These are phyloP conservation scores for Drosophila busckii DNA, from an alignment of 1,140 invertebrate species.

Conservation along the genomic window DNA sequence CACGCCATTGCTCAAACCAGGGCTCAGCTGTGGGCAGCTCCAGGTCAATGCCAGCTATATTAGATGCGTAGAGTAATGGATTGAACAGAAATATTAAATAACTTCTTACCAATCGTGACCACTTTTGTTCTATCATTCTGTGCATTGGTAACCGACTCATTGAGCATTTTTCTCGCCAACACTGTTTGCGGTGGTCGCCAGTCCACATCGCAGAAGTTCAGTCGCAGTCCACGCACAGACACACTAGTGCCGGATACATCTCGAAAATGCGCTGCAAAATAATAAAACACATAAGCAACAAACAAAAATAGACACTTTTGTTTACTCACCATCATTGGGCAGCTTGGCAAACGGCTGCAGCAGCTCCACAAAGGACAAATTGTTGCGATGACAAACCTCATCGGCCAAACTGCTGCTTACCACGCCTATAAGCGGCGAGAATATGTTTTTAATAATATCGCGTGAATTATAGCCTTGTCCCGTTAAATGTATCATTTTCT, in stretches of 20 bases:
- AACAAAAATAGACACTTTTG: neutral
- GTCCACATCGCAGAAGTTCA: constrained; percentile 90
- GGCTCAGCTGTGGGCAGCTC: constrained; percentile 88
- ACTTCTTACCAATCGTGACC: constrained; percentile 79
- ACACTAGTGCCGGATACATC: constrained; percentile 89
- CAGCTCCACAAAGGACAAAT: constrained; percentile 92
- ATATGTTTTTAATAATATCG: constrained; percentile 93
- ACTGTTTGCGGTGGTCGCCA: constrained; percentile 89
- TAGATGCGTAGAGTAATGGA: constrained; percentile 23
- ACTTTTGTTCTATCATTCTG: constrained; percentile 83
- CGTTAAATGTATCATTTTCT: constrained; percentile 78
- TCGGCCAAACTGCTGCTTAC: constrained; percentile 90
- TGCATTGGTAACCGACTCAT: constrained; percentile 89
- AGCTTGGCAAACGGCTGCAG: constrained; percentile 93
- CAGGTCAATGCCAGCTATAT: constrained; percentile 79
- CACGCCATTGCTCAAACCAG: constrained; percentile 98
- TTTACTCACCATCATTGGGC: constrained; percentile 85
- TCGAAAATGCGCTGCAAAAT: constrained; percentile 85
- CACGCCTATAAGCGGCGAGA: constrained; percentile 93
- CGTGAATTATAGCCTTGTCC: constrained; percentile 82
- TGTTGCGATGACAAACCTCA: constrained; percentile 91
- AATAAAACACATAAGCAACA: neutral
- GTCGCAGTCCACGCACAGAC: constrained; percentile 87
- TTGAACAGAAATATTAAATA: neutral
- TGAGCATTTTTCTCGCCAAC: constrained; percentile 90